Evolutionary conservation across 2,888 invertebrate species (phyloP).

Genomic region (Rotaria magnacalcarata): DNA sequence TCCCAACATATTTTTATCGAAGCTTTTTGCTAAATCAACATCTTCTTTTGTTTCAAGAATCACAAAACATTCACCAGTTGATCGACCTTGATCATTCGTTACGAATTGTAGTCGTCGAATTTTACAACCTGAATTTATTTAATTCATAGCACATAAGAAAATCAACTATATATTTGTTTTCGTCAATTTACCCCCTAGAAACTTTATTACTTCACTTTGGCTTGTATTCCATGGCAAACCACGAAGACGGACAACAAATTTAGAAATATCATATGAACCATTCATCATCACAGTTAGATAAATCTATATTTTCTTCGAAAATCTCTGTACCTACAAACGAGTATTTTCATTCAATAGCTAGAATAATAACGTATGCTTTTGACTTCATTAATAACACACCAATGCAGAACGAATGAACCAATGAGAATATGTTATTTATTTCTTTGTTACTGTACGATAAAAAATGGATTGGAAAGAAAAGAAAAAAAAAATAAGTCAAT

Average conservation of each 20-base stretch:
- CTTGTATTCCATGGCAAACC: background rate
- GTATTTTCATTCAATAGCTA: no score
- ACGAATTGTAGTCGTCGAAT: background rate
- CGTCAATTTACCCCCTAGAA: background rate
- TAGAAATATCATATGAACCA: background rate
- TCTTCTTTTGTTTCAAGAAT: constrained; percentile 74
- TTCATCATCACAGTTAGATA: background rate
- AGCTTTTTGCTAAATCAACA: constrained; percentile 72
- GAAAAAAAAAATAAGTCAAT: constrained; percentile 20
- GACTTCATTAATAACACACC: background rate
- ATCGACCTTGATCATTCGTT: constrained; percentile 64
- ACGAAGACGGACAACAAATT: background rate
- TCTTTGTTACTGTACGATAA: background rate
- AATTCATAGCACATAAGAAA: no score
- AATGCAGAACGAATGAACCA: background rate
- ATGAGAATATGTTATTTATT: background rate
- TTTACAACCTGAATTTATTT: background rate
- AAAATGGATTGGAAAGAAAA: background rate
- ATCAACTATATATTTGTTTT: no score
- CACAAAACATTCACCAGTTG: constrained; percentile 83
- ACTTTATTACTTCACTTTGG: background rate
- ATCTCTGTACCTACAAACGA: no score
- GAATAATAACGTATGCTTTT: no score
- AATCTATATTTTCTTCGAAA: background rate
- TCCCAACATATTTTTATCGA: constrained; percentile 81